Conservation (phyloP, 2,113 vertebrate species). For the Dasyurus viverrinus region DNA sequence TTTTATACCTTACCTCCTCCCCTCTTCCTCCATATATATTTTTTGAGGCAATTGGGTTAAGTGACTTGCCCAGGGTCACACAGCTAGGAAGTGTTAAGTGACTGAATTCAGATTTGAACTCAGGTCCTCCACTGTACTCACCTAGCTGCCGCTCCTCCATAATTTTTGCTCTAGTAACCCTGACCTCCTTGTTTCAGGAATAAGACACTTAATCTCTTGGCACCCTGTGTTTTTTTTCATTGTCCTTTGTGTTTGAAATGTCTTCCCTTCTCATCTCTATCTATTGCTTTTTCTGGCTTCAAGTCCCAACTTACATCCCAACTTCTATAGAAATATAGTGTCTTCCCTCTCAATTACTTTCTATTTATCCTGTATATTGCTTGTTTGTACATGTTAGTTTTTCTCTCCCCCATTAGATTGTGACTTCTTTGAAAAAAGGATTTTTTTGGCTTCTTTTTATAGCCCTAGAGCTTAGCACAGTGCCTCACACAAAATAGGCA, state of each 20-base stretch:
- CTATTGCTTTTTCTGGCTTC: no score
- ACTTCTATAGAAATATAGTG: background rate
- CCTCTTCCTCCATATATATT: no score
- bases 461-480: background rate
- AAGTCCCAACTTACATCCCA: background rate
- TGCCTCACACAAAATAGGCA: background rate
- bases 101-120: no score
- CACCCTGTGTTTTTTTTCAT: background rate
- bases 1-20: background rate
- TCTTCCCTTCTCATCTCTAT: no score
- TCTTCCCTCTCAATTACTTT: background rate
- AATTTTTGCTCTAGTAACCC: background rate
- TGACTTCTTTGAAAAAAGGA: background rate
- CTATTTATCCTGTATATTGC: background rate
- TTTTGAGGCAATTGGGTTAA: no score
- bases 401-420: background rate
- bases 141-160: background rate
- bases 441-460: background rate
- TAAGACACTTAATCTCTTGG: background rate
- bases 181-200: background rate
- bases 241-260: no score
- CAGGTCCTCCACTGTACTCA: no score
- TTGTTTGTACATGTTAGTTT: background rate
- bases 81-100: no score
- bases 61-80: no score